A percentile compares a stretch with the other conserved stretches of the same genome.
Evolutionary conservation across 2,888 invertebrate genomes (phyloP).

Genomic region (Sphinx pinastri): DNA sequence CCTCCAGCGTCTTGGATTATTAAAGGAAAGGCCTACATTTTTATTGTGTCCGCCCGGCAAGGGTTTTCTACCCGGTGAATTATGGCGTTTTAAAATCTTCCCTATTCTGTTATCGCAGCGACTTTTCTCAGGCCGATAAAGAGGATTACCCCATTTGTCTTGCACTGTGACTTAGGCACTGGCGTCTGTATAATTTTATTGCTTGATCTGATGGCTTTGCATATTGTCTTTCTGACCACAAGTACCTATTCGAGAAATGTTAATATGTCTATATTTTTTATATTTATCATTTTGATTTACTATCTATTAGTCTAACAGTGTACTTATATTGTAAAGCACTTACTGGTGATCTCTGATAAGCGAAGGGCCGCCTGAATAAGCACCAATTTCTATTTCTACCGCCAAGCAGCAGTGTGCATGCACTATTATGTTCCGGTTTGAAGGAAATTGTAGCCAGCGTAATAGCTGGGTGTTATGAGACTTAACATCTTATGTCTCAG

Average conservation of each 20-base stretch:
- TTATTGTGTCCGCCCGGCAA: constrained; percentile 39
- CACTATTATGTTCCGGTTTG: too few species aligned
- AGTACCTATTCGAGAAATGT: neutral
- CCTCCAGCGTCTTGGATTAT: constrained; percentile 7
- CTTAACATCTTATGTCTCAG: too few species aligned
- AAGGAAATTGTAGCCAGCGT: too few species aligned
- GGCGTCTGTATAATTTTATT: constrained; percentile 32
- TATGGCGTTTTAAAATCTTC: constrained; percentile 77
- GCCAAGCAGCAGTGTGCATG: too few species aligned
- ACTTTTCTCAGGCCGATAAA: constrained; percentile 71
- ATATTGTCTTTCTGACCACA: neutral
- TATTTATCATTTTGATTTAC: too few species aligned
- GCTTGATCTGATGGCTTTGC: constrained; percentile 13
- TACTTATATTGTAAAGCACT: too few species aligned
- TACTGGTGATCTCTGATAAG: too few species aligned
- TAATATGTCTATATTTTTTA: neutral
- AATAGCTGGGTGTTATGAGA: too few species aligned
- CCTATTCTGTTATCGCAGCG: constrained; percentile 69
- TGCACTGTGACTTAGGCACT: constrained; percentile 36
- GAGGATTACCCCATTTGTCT: constrained; percentile 75
- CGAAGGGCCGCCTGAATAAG: too few species aligned
- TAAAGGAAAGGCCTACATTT: neutral
- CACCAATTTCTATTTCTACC: too few species aligned
- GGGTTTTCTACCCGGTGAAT: constrained; percentile 64
- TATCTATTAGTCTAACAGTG: too few species aligned